Evolutionary conservation across 2,113 vertebrate species (phyloP).

Genomic region (Girardinichthys multiradiatus): DNA sequence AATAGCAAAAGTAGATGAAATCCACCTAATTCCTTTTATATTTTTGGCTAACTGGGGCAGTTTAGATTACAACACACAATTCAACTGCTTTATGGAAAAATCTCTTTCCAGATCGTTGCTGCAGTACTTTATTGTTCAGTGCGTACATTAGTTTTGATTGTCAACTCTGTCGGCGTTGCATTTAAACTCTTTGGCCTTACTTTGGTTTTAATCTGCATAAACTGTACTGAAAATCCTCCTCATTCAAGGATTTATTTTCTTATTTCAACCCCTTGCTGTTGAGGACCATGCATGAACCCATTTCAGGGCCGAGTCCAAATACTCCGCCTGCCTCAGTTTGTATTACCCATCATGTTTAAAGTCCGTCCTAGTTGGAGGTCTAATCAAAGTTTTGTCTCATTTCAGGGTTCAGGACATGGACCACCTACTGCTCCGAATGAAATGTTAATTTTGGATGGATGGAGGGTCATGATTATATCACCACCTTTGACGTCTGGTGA

Average conservation of each 20-base stretch:
- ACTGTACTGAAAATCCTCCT: slow-evolving; percentile 37
- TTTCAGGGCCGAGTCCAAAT: slow-evolving; percentile 51
- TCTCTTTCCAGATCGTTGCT: too few relatives aligned
- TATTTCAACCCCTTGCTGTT: slow-evolving; percentile 24
- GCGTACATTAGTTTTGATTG: background rate
- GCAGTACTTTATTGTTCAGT: background rate
- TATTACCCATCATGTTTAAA: slow-evolving; percentile 44
- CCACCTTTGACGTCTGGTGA: slow-evolving; percentile 15
- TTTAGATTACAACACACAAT: too few relatives aligned
- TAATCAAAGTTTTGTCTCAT: slow-evolving; percentile 44
- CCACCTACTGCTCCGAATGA: slow-evolving; percentile 43
- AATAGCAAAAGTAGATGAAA: too few relatives aligned
- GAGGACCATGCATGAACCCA: slow-evolving; percentile 22
- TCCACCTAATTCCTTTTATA: too few relatives aligned
- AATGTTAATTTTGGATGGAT: slow-evolving; percentile 38
- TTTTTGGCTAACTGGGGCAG: too few relatives aligned
- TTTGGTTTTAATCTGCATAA: slow-evolving; percentile 48
- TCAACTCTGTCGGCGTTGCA: background rate
- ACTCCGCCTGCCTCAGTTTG: slow-evolving; percentile 1
- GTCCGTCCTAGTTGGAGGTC: slow-evolving; percentile 34
- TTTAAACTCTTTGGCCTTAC: background rate
- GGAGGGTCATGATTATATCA: slow-evolving; percentile 29
- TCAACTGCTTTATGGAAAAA: too few relatives aligned
- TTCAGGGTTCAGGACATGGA: slow-evolving; percentile 49
- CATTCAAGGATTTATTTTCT: slow-evolving; percentile 38